Evolutionary conservation across 2,888 invertebrate species (phyloP), one percentile per base, ranked within the genome.

Genomic region (Periphyllus acericola): DNA sequence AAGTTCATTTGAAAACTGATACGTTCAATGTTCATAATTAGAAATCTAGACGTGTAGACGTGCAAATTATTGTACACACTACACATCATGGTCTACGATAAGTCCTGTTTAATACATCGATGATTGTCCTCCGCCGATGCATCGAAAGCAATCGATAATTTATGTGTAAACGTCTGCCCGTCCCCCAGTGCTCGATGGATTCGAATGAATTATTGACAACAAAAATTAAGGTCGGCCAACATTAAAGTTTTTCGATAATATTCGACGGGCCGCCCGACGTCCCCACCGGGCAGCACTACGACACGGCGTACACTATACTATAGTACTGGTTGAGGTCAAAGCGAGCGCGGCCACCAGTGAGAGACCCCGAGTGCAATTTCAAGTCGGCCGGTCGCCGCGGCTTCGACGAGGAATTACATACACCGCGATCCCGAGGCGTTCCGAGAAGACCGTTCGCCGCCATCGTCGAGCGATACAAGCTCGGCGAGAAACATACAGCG

Each of bases 321-420:
- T 17, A 32, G 25, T 55, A 40, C 34, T 40, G 40, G 21, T 82
- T 72, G 82, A 82, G 82, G 82, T 82, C 82, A 82, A 32, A 32
- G 52, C 71, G 71, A 71, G 32, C 32, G 60, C 40, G 11, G 40
- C 68, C 46, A 36, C 52, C 82, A 71, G 82, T 71, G 71, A 71
- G 71, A 71, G 71, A 71, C 52, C 71, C 74, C 52, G 72, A 82
- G 32, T n/a, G 29, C 32, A 17, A 17, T 32, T 17, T 5, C 1
- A 29, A 8, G 71, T 71, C 21, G 60, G 60, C 9, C 60, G 55
- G 1, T 29, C 29, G 68, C 68, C n/a, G 71, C 71, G 29, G 29
- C 11, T 71, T 71, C 60, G 5, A 25, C 9, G 25, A 60, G 60
- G 1, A 60, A 60, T 5, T n/a, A n/a, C n/a, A n/a, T n/a, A n/a